Evolutionary conservation across 2,113 vertebrate genomes (phyloP).

Genomic region (Erythrocebus patas): DNA sequence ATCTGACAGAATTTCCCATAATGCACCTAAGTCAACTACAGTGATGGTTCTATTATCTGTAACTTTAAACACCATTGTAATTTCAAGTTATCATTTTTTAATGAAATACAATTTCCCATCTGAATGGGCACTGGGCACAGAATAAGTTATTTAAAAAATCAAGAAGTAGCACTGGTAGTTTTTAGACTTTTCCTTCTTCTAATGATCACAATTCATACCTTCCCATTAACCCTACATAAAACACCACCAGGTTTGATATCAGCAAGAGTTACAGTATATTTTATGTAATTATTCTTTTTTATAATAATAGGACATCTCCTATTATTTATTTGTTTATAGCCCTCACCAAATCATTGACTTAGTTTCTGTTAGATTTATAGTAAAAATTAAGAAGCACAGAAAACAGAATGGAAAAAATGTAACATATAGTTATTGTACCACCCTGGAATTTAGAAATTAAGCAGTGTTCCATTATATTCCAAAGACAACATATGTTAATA

Average conservation of each 20-base stretch:
- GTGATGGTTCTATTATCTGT: neutral
- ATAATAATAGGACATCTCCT: neutral
- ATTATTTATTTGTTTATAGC: neutral
- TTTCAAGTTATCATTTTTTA: conserved; percentile 49
- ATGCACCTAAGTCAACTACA: neutral
- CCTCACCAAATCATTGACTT: neutral
- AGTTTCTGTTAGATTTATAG: conserved; percentile 2
- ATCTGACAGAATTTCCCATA: conserved; percentile 55
- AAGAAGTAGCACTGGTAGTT: neutral
- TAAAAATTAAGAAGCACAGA: conserved; percentile 44
- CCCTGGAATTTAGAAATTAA: conserved; percentile 51
- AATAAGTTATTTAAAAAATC: conserved; percentile 34
- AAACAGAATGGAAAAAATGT: conserved; percentile 50
- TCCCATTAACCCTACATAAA: neutral
- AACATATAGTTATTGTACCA: conserved; percentile 33
- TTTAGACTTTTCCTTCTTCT: neutral
- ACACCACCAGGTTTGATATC: neutral
- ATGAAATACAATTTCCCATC: conserved; percentile 63
- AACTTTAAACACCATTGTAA: neutral
- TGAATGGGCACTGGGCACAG: neutral
- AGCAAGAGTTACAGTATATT: neutral
- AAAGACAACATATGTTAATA: conserved; percentile 36
- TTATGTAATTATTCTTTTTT: conserved; percentile 10
- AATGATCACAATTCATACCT: conserved; percentile 1
- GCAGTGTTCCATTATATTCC: neutral